Base-by-base conservation (phyloP, 2,113 vertebrate species). In the Stigmatopora argus region DNA sequence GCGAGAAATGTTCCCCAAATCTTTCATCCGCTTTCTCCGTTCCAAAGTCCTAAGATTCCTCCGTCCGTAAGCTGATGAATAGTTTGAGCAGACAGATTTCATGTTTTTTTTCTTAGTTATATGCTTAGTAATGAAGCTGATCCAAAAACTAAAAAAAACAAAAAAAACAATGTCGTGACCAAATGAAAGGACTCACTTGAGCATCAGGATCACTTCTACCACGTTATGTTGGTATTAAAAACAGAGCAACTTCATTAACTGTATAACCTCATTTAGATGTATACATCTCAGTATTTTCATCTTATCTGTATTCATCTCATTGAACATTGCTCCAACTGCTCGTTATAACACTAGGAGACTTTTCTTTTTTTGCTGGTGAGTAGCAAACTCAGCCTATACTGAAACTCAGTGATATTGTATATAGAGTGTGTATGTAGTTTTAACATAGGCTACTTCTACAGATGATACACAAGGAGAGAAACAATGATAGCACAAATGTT, bases 1-100 rank as follows among this genome's bases (percentile, higher is more conserved):
- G n/a, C 91, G 94, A 83, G 95, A 99, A 89, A 98, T 99, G 97
- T 98, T 99, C 81, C 97, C 97, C 12, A 96, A 96, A 81, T 99
- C 97, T 46, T 99, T 99, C 86, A 98, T 99, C 74, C 90, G 94
- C 64, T 91, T 99, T 74, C 88, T 99, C 60, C 95, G 96, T 52
- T 95, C 95, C 65, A 99, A 99, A 90, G 97, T 99, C 75, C 90
- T 97, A 85, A 92, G 96, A 87, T 99, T 98, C 88, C 79, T 99
- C 74, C 92, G 96, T 64, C 96, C 97, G 69, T 99, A 95, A 81
- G 31, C 44, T 45, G 23, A 23, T 75, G 44, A 47, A 65, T 69
- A 62, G 38, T 70, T 70, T 11, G 48, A 71, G 72, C 61, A 53
- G 44, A 70, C 64, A 53, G 69, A 65, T 73, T 21, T 57, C 67